Evolutionary conservation across 2,113 vertebrate species (phyloP).

Genomic region (Mohoua ochrocephala): DNA sequence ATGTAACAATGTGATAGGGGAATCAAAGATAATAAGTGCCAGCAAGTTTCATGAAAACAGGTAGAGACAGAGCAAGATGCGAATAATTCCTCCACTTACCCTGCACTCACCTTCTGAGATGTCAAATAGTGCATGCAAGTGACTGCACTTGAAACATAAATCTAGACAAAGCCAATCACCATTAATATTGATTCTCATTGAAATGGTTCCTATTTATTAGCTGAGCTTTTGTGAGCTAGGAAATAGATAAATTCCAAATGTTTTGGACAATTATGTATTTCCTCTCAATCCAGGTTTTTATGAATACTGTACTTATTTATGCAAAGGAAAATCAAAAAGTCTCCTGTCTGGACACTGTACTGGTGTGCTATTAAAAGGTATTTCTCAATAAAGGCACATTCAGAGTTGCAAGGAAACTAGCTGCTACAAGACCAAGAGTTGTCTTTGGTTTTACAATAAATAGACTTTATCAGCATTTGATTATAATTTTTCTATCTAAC

Average conservation of each 20-base stretch:
- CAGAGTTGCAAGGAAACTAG: neutral
- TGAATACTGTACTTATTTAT: neutral
- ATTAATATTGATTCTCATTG: neutral
- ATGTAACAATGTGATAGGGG: neutral
- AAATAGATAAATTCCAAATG: neutral
- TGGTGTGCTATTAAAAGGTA: neutral
- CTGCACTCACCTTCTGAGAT: neutral
- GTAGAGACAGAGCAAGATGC: neutral
- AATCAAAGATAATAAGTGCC: neutral
- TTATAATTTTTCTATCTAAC: neutral
- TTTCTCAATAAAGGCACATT: neutral
- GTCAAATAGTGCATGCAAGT: neutral
- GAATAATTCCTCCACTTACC: neutral
- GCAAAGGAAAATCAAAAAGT: conserved; percentile 14
- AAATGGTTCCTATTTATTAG: neutral
- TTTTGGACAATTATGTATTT: neutral
- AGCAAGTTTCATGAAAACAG: neutral
- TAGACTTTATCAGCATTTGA: neutral
- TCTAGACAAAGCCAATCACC: neutral
- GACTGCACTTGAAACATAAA: neutral
- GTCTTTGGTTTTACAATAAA: neutral
- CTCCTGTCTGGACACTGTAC: neutral
- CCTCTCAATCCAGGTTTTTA: neutral
- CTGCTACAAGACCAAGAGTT: neutral
- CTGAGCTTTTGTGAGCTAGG: neutral